Conservation (phyloP, 2,888 invertebrate species). For the Drosophila nr. perissopoda region DNA sequence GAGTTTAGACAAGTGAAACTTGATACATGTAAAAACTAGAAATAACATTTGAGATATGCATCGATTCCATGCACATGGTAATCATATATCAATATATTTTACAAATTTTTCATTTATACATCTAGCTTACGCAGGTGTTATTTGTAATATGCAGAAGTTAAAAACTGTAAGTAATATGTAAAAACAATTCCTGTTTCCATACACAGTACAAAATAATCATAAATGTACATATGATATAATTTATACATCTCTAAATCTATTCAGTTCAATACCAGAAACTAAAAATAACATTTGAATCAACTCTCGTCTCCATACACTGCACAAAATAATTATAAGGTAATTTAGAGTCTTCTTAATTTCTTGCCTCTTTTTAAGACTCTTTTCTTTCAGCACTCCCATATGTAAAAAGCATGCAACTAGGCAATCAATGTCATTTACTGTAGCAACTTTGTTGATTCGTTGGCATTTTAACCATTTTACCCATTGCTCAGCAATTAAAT, state of each 20-base stretch:
- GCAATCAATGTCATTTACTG: background rate
- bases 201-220: background rate
- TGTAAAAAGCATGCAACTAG: background rate
- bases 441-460: constrained; percentile 6
- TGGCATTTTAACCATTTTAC: constrained; percentile 8
- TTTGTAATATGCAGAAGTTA: background rate
- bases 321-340: constrained; percentile 1
- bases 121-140: background rate
- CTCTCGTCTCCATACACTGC: background rate
- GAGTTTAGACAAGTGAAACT: background rate
- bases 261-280: background rate
- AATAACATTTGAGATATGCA: no score
- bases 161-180: background rate
- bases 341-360: background rate
- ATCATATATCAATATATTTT: background rate
- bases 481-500: constrained; percentile 51
- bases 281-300: fast-evolving
- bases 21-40: fast-evolving
- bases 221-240: background rate
- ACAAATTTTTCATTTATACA: background rate
- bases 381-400: constrained; percentile 2
- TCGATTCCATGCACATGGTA: background rate
- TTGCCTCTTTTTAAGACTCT: background rate
- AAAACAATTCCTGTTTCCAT: background rate
- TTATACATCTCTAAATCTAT: constrained; percentile 1